Conservation (phyloP, 2,797 vertebrate genomes). For the Clarias fuscus region DNA sequence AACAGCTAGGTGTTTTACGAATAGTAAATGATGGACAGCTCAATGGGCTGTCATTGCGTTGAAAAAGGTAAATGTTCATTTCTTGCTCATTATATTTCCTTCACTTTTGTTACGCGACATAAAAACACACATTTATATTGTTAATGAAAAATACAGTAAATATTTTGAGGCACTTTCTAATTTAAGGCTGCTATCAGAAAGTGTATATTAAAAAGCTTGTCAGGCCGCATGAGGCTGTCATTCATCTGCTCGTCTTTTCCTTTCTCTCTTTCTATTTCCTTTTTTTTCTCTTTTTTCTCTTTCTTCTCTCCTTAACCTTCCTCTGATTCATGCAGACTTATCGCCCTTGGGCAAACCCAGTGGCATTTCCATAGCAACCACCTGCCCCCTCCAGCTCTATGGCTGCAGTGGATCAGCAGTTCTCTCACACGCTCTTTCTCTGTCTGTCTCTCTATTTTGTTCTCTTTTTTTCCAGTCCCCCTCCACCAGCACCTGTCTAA, state of each 20-base stretch:
- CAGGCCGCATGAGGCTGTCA: slow-evolving; percentile 44
- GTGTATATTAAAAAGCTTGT: slow-evolving; percentile 22
- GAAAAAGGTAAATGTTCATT: neutral
- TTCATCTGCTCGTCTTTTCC: slow-evolving; percentile 56
- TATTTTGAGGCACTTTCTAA: slow-evolving; percentile 25
- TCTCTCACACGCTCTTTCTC: slow-evolving; percentile 60
- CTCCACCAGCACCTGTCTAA: slow-evolving; percentile 45
- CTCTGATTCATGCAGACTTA: slow-evolving; percentile 88
- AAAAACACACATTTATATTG: slow-evolving; percentile 37
- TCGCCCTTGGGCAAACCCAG: slow-evolving; percentile 84
- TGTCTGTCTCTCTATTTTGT: slow-evolving; percentile 49
- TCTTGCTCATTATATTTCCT: slow-evolving; percentile 23
- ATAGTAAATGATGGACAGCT: neutral
- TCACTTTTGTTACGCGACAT: slow-evolving; percentile 22
- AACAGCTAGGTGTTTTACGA: slow-evolving; percentile 8
- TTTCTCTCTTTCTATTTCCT: slow-evolving; percentile 53
- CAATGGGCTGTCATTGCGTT: neutral
- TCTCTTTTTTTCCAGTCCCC: slow-evolving; percentile 35
- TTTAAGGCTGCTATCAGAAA: slow-evolving; percentile 6
- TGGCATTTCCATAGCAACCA: slow-evolving; percentile 78
- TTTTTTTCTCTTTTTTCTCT: slow-evolving; percentile 72
- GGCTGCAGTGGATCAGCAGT: slow-evolving; percentile 74
- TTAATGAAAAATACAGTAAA: slow-evolving; percentile 30
- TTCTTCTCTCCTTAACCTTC: slow-evolving; percentile 85
- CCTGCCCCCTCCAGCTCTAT: slow-evolving; percentile 70